These are phyloP conservation scores for Euschistus heros DNA, from an alignment of 1,140 invertebrate genomes.

Conservation along the genomic window DNA sequence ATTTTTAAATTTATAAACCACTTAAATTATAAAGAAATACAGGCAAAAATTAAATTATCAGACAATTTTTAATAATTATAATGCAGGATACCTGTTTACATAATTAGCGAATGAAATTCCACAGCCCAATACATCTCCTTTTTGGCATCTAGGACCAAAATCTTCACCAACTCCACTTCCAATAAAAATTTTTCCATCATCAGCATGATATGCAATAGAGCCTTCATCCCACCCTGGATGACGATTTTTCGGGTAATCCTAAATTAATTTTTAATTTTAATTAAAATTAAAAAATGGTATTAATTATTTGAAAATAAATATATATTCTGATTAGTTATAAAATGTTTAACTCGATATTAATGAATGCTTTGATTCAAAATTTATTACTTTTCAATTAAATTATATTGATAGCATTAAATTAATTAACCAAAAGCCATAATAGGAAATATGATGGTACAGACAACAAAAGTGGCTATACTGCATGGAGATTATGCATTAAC, in stretches of 20 bases:
- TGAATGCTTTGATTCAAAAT: no score
- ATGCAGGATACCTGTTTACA: slow-evolving; percentile 32
- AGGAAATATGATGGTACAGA: no score
- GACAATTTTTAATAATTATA: neutral
- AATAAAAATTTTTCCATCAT: slow-evolving; percentile 50
- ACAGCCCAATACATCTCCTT: slow-evolving; percentile 48
- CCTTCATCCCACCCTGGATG: slow-evolving; percentile 50
- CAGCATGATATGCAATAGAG: slow-evolving; percentile 50
- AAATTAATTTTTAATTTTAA: slow-evolving; percentile 22
- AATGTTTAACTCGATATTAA: no score
- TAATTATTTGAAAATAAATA: neutral
- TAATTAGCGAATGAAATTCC: slow-evolving; percentile 44
- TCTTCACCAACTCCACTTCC: slow-evolving; percentile 45
- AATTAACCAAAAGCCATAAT: no score
- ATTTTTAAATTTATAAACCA: no score
- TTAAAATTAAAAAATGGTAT: neutral
- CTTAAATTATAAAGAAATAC: no score
- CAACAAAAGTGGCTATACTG: no score
- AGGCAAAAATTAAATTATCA: no score
- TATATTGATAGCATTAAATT: no score
- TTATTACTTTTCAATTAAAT: no score
- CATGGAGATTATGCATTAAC: no score
- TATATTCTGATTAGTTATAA: no score
- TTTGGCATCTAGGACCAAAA: slow-evolving; percentile 46
- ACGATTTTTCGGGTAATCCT: slow-evolving; percentile 46